A percentile compares a stretch with the other conserved stretches of the same genome.
These are phyloP conservation scores for Crambe crambe DNA, from an alignment of 37 sponge, comb jelly and placozoan genomes.

Conservation along the genomic window DNA sequence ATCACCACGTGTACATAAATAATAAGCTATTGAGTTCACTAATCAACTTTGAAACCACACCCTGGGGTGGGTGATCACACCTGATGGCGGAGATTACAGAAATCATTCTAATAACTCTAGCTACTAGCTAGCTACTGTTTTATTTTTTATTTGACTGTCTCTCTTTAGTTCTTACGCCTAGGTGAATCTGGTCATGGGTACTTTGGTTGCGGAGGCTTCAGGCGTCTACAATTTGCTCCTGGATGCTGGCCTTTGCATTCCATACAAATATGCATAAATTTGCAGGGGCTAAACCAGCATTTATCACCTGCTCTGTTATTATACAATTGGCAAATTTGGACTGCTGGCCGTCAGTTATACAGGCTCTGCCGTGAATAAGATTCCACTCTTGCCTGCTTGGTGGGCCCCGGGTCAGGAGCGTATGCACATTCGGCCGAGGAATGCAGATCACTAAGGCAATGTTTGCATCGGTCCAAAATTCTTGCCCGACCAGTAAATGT, in stretches of 20 bases:
- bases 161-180: not conserved
- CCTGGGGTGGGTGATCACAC: not conserved
- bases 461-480: not conserved
- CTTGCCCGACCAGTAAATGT: constrained; percentile 31
- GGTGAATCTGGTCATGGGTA: not conserved
- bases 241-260: not conserved
- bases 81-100: not conserved
- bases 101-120: too few relatives aligned
- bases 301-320: not conserved
- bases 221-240: not conserved
- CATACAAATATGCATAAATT: not conserved
- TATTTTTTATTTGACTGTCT: too few relatives aligned
- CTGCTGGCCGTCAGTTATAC: not conserved
- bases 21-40: too few relatives aligned
- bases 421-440: not conserved
- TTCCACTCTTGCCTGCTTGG: not conserved
- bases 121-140: not conserved
- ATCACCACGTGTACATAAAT: too few relatives aligned
- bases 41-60: too few relatives aligned
- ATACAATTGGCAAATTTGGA: not conserved
- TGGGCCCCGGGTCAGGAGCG: not conserved
- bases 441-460: constrained; percentile 2
- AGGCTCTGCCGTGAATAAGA: not conserved
- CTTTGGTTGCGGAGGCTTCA: not conserved
- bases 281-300: not conserved